A percentile compares a stretch with the other conserved stretches of the same genome.
Conservation (phyloP, 2,113 vertebrate genomes). For the Atherinomorus stipes region DNA sequence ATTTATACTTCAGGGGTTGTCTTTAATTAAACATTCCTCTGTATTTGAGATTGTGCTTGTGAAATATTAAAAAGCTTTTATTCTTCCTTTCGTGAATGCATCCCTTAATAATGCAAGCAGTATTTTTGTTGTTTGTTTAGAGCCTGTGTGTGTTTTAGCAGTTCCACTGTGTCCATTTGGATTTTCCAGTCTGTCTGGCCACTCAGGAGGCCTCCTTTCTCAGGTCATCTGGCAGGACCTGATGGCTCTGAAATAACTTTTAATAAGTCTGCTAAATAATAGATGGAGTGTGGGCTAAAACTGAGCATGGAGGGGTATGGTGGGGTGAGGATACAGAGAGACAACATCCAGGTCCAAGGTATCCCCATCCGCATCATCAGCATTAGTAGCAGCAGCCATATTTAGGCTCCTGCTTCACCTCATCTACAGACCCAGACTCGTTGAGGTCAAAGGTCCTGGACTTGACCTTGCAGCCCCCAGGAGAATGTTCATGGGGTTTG, state of each 20-base stretch:
- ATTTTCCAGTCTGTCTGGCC: conserved; percentile 78
- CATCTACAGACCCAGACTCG: conserved; percentile 77
- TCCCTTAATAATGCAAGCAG: conserved; percentile 81
- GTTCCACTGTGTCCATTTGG: conserved; percentile 80
- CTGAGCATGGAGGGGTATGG: conserved; percentile 68
- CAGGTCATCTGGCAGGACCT: conserved; percentile 84
- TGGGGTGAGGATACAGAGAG: conserved; percentile 69
- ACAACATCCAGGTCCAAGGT: conserved; percentile 69
- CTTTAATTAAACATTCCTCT: conserved; percentile 80
- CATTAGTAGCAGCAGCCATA: conserved; percentile 44
- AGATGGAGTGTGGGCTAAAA: conserved; percentile 82
- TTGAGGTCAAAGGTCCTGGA: conserved; percentile 82
- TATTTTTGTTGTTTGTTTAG: conserved; percentile 78
- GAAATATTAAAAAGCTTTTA: conserved; percentile 82
- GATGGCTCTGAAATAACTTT: conserved; percentile 86
- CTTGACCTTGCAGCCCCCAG: conserved; percentile 84
- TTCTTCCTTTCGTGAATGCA: conserved; percentile 74
- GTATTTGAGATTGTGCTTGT: conserved; percentile 71
- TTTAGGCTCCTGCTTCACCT: conserved; percentile 67
- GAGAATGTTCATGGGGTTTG: conserved; percentile 79
- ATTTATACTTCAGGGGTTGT: conserved; percentile 56
- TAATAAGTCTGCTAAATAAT: conserved; percentile 88
- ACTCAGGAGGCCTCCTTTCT: conserved; percentile 76
- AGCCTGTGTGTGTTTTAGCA: conserved; percentile 79
- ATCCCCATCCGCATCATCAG: conserved; percentile 51